A percentile compares a stretch with the other conserved stretches of the same genome.
phyloP scores from a whole-genome alignment of 2,113 vertebrate species.

The Scytalopus superciliaris region DNA sequence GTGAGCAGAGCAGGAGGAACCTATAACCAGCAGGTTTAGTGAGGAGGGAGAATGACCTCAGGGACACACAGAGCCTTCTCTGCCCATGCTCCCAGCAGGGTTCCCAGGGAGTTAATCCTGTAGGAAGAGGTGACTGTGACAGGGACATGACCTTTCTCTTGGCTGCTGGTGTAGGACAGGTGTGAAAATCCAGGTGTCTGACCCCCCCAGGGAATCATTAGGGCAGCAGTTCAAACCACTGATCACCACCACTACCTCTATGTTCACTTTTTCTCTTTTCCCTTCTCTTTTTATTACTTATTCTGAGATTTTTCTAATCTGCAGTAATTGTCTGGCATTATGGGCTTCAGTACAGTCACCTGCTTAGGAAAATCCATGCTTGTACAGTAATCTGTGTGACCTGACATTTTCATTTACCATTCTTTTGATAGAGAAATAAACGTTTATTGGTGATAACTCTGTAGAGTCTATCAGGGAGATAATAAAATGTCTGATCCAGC shows the following conservation, averaged over 20 bases:
- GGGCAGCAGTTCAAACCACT: neutral
- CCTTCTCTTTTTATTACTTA: neutral
- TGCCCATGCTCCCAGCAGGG: neutral
- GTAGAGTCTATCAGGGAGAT: neutral
- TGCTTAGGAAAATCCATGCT: neutral
- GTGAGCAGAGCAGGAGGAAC: neutral
- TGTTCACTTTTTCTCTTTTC: neutral
- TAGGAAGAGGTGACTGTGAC: neutral
- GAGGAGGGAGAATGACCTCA: neutral
- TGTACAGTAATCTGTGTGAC: neutral
- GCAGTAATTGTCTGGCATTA: neutral
- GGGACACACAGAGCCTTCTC: neutral
- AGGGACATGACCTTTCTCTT: neutral
- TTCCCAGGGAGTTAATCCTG: neutral
- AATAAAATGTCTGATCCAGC: neutral
- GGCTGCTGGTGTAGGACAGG: neutral
- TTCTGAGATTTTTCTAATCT: neutral
- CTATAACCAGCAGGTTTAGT: neutral
- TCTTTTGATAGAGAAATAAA: neutral
- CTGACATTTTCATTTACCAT: neutral
- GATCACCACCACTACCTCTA: neutral
- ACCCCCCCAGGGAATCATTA: neutral
- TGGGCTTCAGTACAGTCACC: neutral
- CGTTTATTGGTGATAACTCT: neutral
- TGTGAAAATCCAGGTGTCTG: neutral